A percentile compares a stretch with the other conserved stretches of the same genome.
phyloP scores from a whole-genome alignment of 2,113 vertebrate species.

The Actinemys pallida region DNA sequence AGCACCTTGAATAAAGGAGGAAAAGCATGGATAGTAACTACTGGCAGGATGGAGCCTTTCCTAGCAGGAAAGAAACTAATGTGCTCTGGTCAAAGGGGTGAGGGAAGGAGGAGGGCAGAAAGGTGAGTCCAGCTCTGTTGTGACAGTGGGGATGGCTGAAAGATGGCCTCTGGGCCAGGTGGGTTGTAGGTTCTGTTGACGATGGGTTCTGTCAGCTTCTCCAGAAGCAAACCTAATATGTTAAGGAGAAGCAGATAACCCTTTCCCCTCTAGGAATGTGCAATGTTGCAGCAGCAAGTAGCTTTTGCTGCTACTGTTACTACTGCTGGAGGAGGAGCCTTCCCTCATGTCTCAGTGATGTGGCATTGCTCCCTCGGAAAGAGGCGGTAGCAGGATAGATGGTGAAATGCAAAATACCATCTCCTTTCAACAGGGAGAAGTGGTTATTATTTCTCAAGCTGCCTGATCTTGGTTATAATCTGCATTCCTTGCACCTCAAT shows the following conservation, averaged over 20 bases:
- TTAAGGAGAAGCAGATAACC: neutral
- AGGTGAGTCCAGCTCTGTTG: neutral
- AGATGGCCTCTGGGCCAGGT: neutral
- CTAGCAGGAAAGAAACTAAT: neutral
- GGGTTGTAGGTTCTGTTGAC: neutral
- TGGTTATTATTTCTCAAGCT: too few relatives aligned
- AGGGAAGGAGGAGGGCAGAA: neutral
- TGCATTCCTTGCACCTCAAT: neutral
- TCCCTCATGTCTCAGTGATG: too few relatives aligned
- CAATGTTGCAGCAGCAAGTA: neutral
- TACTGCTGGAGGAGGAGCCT: neutral
- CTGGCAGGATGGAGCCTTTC: neutral
- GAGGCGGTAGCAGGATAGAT: too few relatives aligned
- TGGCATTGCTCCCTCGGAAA: too few relatives aligned
- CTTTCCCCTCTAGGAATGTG: neutral
- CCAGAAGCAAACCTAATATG: neutral
- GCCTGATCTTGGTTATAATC: fast-evolving
- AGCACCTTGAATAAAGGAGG: neutral
- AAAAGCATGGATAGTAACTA: neutral
- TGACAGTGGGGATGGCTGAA: neutral
- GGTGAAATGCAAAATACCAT: too few relatives aligned
- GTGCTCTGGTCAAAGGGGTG: neutral
- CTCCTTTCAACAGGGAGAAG: too few relatives aligned
- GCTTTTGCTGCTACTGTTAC: neutral
- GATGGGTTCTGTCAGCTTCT: neutral